These are phyloP conservation scores for Chlorocebus sabaeus DNA, from an alignment of 2,113 vertebrate species.

Conservation along the genomic window DNA sequence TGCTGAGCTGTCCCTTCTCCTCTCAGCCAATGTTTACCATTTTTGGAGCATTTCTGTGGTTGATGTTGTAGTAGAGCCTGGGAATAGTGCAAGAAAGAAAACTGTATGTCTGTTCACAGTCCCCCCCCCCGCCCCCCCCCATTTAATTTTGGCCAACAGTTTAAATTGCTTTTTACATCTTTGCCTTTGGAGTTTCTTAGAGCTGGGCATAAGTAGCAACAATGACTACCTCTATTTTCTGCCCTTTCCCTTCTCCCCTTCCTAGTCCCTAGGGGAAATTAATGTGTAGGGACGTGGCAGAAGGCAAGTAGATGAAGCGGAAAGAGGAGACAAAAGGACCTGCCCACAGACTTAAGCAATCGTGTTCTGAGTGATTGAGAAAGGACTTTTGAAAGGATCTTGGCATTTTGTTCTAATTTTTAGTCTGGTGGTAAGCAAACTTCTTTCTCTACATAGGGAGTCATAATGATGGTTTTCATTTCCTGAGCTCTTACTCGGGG, in stretches of 20 bases:
- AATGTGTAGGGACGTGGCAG: neutral
- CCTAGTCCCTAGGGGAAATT: neutral
- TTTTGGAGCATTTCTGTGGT: neutral
- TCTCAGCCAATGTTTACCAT: neutral
- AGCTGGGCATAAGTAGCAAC: neutral
- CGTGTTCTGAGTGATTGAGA: neutral
- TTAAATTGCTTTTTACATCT: neutral
- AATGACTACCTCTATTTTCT: neutral
- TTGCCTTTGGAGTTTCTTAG: neutral
- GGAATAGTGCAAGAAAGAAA: neutral
- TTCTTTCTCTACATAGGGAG: neutral
- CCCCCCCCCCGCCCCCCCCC: fast-evolving
- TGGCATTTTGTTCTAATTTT: neutral
- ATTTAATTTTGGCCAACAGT: neutral
- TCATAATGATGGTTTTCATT: neutral
- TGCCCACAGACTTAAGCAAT: neutral
- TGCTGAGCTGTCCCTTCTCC: neutral
- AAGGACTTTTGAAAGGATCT: too few species aligned
- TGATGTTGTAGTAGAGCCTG: neutral
- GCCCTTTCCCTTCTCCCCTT: neutral
- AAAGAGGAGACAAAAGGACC: neutral
- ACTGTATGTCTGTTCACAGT: neutral
- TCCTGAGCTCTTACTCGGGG: neutral
- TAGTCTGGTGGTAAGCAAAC: neutral
- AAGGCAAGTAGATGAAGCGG: neutral